phyloP scores from a whole-genome alignment of 2,113 vertebrate genomes.

The Entosphenus tridentatus region DNA sequence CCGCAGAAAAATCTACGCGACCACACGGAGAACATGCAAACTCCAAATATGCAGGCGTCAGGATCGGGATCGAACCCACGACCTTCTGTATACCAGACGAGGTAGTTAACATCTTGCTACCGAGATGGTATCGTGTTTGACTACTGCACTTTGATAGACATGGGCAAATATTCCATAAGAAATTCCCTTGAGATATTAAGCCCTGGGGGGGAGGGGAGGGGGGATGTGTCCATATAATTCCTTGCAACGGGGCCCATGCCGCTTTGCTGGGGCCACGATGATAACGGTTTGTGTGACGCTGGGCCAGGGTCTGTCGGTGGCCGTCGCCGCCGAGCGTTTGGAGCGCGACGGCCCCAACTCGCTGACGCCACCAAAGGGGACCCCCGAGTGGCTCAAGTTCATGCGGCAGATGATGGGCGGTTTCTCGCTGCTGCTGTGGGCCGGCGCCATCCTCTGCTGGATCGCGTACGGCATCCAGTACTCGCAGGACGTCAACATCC shows the following conservation, averaged over 20 bases:
- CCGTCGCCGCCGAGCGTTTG: conserved; percentile 26
- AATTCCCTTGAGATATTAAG: background rate
- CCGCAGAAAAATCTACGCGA: too few species aligned
- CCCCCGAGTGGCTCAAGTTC: conserved; percentile 34
- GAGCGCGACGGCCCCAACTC: conserved; percentile 28
- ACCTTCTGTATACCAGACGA: too few species aligned
- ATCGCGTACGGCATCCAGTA: conserved; percentile 29
- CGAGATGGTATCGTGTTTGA: too few species aligned
- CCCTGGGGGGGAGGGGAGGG: background rate
- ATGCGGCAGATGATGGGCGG: conserved; percentile 38
- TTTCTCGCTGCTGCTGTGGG: conserved; percentile 38
- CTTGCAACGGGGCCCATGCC: background rate
- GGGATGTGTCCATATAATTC: background rate
- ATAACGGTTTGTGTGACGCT: background rate
- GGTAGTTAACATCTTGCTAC: too few species aligned
- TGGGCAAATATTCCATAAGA: too few species aligned
- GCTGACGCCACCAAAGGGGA: conserved; percentile 32
- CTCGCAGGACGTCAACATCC: conserved; percentile 10
- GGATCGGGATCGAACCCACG: too few species aligned
- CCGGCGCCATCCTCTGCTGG: conserved; percentile 33
- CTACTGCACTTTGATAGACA: too few species aligned
- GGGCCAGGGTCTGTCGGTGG: conserved; percentile 27
- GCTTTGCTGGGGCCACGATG: background rate
- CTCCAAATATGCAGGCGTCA: too few species aligned
- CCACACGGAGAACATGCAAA: too few species aligned